Evolutionary conservation across 1,140 invertebrate species (phyloP).

Genomic region (Subanguina moxae): DNA sequence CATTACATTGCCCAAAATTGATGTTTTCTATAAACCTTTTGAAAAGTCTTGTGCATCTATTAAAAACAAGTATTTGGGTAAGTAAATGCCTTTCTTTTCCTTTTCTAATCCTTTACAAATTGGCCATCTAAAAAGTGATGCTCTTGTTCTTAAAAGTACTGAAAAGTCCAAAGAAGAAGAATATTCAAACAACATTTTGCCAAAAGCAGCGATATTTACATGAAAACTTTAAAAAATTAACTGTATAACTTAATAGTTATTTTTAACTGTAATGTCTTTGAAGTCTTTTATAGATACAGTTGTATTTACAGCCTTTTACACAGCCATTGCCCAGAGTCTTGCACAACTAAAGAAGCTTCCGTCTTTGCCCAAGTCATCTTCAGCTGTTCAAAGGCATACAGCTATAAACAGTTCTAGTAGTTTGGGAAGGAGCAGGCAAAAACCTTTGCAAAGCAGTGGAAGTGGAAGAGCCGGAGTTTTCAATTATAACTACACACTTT

Average conservation of each 20-base stretch:
- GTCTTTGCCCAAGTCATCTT: conserved; percentile 2
- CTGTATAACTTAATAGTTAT: not conserved
- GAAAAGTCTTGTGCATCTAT: not conserved
- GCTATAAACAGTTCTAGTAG: not conserved
- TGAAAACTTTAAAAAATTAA: too few species aligned
- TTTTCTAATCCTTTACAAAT: too few species aligned
- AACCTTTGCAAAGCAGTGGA: not conserved
- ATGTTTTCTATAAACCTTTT: not conserved
- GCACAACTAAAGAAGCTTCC: conserved; percentile 38
- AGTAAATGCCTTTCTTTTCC: too few species aligned
- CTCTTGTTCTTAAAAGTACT: too few species aligned
- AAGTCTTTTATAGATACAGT: too few species aligned
- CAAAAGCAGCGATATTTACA: too few species aligned
- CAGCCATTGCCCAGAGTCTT: conserved; percentile 45
- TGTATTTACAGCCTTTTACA: conserved; percentile 35
- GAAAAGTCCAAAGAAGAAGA: too few species aligned
- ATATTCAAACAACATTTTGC: too few species aligned
- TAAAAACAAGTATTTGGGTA: not conserved
- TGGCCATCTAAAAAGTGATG: too few species aligned
- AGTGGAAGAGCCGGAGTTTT: not conserved
- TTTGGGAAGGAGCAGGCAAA: too few species aligned
- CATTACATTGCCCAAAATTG: too few species aligned
- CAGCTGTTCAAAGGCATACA: conserved; percentile 13
- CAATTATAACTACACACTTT: not conserved
- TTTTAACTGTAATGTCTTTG: too few species aligned